Evolutionary conservation across 2,888 invertebrate species (phyloP), one percentile per base, ranked within the genome.

Genomic region (Megaustenia siamemsis): DNA sequence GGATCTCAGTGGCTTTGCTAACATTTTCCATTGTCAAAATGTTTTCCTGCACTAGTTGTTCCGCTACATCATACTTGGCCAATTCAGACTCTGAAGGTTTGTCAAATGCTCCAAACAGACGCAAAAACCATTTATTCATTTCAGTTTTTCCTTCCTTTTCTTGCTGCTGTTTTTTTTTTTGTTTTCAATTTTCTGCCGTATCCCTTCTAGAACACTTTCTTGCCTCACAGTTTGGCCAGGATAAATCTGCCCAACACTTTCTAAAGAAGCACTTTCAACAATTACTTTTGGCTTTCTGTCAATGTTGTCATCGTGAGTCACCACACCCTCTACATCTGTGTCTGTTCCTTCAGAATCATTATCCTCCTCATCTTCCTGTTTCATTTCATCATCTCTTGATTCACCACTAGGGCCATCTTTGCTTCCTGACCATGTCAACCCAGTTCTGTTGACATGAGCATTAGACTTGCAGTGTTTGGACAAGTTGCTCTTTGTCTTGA

Each of bases 401-500:
- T 87, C 86, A 21, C 86, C 84, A 28, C 53, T 56, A 12, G 56
- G 1, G 24, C 98, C 86, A 97, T 97, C 93, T 94, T 15, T 93
- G 92, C 69, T 94, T 94, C 86, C 88, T 88, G 40, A 86, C 88
- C 38, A 85, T 86, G 28, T 87, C 86, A 80, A 77, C 86, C 76
- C 89, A 86, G 63, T 87, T 88, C 35, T 86, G 83, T 38, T 87
- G 83, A 49, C 97, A 97, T 21, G 96, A 96, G 93, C 98, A 98
- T 89, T 99, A 84, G 99, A 99, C 94, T 98, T 98, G 97, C 99
- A 98, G 94, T 99, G 99, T 94, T 99, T 99, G 0, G 99, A 99
- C 87, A 99, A 95, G 94, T 99, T 99, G 28, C 99, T 93, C 94
- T 99, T 99, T 1, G 99, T 99, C 95, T 99, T 99, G 94, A 99